A percentile compares a stretch with the other conserved stretches of the same genome.
These are phyloP conservation scores for Spongilla lacustris DNA, from an alignment of 37 sponge, comb jelly and placozoan genomes.

Conservation along the genomic window DNA sequence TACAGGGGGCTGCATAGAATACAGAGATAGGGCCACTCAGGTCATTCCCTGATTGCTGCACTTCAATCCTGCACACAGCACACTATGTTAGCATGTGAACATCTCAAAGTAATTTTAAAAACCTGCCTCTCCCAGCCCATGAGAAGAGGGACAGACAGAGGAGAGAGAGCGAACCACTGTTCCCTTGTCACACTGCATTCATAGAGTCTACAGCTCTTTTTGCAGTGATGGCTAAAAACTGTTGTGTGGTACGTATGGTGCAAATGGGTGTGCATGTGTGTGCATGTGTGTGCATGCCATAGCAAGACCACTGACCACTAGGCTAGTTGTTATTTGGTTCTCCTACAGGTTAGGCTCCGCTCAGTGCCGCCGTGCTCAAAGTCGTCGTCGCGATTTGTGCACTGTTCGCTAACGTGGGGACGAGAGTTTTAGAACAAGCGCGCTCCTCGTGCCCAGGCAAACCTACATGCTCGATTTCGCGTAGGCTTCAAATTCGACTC, in stretches of 20 bases:
- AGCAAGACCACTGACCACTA: not conserved
- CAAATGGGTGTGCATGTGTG: not conserved
- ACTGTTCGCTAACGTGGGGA: not conserved
- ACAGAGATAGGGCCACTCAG: not conserved
- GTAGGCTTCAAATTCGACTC: not conserved
- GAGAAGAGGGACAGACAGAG: conserved; percentile 27
- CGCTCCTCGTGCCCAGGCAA: not conserved
- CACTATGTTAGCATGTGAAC: not conserved
- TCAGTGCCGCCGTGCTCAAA: not conserved
- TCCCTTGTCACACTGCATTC: not conserved
- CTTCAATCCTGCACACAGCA: not conserved
- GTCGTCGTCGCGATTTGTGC: not conserved
- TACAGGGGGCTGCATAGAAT: conserved; percentile 68
- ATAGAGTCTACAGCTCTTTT: not conserved
- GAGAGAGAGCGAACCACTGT: not conserved
- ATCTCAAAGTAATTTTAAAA: not conserved
- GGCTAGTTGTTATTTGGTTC: not conserved
- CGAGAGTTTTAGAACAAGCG: not conserved
- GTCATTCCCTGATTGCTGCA: not conserved
- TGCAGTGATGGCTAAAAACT: not conserved
- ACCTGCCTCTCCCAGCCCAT: conserved; percentile 54
- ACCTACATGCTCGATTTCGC: not conserved
- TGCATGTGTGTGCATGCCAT: not conserved
- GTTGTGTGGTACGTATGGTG: not conserved
- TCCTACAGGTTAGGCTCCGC: not conserved